These are phyloP conservation scores for Heliothis subflexa DNA, from an alignment of 1,140 invertebrate genomes.

Conservation along the genomic window DNA sequence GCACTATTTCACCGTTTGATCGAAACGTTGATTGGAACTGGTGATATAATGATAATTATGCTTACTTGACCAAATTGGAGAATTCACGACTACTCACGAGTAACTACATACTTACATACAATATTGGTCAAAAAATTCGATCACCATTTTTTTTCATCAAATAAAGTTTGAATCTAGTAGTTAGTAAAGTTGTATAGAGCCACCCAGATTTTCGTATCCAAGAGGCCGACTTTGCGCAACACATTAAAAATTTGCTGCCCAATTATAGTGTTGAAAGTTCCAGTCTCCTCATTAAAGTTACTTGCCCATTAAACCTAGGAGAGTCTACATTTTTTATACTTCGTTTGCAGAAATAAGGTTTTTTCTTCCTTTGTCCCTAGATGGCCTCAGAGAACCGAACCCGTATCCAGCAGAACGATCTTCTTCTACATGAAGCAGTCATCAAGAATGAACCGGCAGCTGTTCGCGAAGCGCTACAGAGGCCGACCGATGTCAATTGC, in stretches of 20 bases:
- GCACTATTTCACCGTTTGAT: too few species aligned
- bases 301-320: conserved; percentile 10
- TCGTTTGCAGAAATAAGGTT: neutral
- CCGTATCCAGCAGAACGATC: conserved; percentile 88
- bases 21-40: too few species aligned
- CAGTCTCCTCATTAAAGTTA: conserved; percentile 26
- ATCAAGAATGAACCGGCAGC: conserved; percentile 90
- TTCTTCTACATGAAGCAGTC: conserved; percentile 90
- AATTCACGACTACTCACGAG: too few species aligned
- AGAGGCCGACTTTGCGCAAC: neutral
- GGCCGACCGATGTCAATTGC: conserved; percentile 90
- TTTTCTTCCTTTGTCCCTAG: conserved; percentile 38
- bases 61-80: too few species aligned
- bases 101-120: too few species aligned
- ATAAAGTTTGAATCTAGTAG: too few species aligned
- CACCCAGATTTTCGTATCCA: too few species aligned
- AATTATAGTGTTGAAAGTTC: conserved; percentile 1
- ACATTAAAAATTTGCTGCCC: conserved; percentile 10
- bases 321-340: neutral
- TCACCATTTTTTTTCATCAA: too few species aligned
- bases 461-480: conserved; percentile 88
- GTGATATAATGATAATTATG: too few species aligned
- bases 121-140: too few species aligned
- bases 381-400: conserved; percentile 76
- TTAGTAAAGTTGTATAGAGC: too few species aligned